Evolutionary conservation across 2,888 invertebrate species (phyloP), one percentile per base, ranked within the genome.

Genomic region (Acleris literana): DNA sequence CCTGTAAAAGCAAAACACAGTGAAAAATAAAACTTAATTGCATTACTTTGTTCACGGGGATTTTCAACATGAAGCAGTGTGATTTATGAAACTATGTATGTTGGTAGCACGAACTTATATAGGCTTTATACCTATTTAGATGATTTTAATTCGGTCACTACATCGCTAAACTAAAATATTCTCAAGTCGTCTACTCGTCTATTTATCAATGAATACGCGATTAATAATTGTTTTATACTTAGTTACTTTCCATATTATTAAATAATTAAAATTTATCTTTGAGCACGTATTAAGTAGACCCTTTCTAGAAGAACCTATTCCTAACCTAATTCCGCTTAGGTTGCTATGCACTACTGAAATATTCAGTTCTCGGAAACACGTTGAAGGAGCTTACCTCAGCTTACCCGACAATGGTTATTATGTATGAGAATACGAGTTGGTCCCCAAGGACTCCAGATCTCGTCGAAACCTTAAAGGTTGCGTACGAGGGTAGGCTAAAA

Each of bases 291-390:
- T 54, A 54, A 52, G 9, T 55, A 6, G 6, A 6, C 13, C 6
- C 18, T 55, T 7, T 25, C 29, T 51, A 18, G 49, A 55, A 55
- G 25, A 33, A 16, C 29, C 53, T 25, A 20, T n/a, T n/a, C 20
- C 1, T 17, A 44, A 53, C 5, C 16, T 49, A 43, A 55, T 55
- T 52, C 43, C 22, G 39, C 39, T 29, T 44, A 33, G 22, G 63
- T 51, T 33, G 29, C 11, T 54, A 39, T 46, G 57, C 22, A 13
- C 18, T 11, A n/a, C 53, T 68, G 51, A 64, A 68, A 68, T 68
- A 65, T 68, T 62, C 18, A 62, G 54, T 17, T 22, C 62, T 29
- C 61, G 60, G 64, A 57, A 51, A 52, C 25, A 25, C 25, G 43
- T 20, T 43, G 33, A 51, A 25, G 52, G 53, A 53, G 55, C 25